Evolutionary conservation across 2,113 vertebrate species (phyloP).

Genomic region (Rhinogobius similis): DNA sequence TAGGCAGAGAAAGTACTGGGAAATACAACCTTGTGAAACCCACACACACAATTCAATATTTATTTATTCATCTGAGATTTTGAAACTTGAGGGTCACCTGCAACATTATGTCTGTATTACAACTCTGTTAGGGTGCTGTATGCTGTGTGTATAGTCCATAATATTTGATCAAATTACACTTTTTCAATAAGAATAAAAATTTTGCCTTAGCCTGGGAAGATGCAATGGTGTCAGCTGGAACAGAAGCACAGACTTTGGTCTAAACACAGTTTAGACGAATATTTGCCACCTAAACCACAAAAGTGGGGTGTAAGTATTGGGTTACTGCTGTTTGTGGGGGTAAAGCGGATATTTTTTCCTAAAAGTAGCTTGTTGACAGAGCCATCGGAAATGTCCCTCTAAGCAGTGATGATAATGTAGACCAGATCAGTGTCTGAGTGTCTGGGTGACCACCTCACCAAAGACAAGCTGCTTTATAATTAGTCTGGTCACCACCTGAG

Average conservation of each 20-base stretch:
- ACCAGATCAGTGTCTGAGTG: constrained; percentile 60
- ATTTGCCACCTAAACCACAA: constrained; percentile 72
- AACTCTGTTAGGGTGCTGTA: constrained; percentile 24
- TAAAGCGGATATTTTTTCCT: constrained; percentile 64
- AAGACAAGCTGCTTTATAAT: constrained; percentile 56
- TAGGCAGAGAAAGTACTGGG: constrained; percentile 77
- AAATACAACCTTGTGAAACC: constrained; percentile 71
- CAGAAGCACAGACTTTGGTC: constrained; percentile 16
- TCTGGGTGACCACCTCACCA: constrained; percentile 51
- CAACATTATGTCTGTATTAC: constrained; percentile 10
- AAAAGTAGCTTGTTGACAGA: constrained; percentile 66
- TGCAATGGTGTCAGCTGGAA: constrained; percentile 14
- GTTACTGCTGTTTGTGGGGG: constrained; percentile 68
- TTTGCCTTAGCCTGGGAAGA: constrained; percentile 22
- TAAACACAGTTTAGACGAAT: constrained; percentile 66
- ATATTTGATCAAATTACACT: not conserved
- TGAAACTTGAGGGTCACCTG: constrained; percentile 37
- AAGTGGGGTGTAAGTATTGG: constrained; percentile 67
- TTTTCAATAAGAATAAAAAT: not conserved
- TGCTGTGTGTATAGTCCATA: too few relatives aligned
- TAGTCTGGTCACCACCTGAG: constrained; percentile 53
- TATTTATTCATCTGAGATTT: constrained; percentile 57
- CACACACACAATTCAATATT: constrained; percentile 60
- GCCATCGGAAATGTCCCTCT: constrained; percentile 61
- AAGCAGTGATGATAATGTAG: constrained; percentile 64